Evolutionary conservation across 1,140 invertebrate genomes (phyloP), one percentile per base, ranked within the genome.

Genomic region (Orius insidiosus): DNA sequence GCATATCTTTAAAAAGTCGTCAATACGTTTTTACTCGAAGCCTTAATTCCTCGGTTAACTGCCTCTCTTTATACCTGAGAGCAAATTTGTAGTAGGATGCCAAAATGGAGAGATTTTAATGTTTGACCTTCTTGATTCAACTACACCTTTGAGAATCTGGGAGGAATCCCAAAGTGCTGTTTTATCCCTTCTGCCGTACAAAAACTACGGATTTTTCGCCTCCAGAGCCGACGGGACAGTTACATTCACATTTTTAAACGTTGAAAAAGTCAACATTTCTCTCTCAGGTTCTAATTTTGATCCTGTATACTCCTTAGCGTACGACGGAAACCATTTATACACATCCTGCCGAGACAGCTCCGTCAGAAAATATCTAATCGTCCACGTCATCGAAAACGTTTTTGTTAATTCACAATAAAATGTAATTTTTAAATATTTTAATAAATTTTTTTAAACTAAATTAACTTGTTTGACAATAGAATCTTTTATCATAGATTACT

Each of bases 251-350:
- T 55, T 58, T 13, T 55, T 60, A 19, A 46, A 54, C 8, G 59
- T 64, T 41, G 55, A 59, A 24, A 59, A 66, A 47, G 67, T 60
- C 45, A 51, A 53, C 33, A 47, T 74, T 2, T 67, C 75, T 38
- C 59, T 80, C 5, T 76, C 76, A 13, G 80, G 79, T 1, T 66
- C 78, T 3, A 71, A 81, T 54, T 76, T 69, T 63, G 79, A 83
- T 55, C 71, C 73, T 6, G 67, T 76, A 15, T 67, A 74, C 55
- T 65, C 68, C 49, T 55, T 75, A 31, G 58, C 64, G 3, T 66
- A 63, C 44, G 72, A 75, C 56, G 63, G 63, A 5, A 56, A 54
- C 9, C 68, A 67, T 61, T 58, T 76, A 11, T 70, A 68, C 46
- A 66, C 72, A 2, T 70, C 61, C 1, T 70, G 68, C 51, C 59